A percentile compares a stretch with the other conserved stretches of the same genome.
These are phyloP conservation scores for Plebejus argus DNA, from an alignment of 2,888 invertebrate genomes.

Conservation along the genomic window DNA sequence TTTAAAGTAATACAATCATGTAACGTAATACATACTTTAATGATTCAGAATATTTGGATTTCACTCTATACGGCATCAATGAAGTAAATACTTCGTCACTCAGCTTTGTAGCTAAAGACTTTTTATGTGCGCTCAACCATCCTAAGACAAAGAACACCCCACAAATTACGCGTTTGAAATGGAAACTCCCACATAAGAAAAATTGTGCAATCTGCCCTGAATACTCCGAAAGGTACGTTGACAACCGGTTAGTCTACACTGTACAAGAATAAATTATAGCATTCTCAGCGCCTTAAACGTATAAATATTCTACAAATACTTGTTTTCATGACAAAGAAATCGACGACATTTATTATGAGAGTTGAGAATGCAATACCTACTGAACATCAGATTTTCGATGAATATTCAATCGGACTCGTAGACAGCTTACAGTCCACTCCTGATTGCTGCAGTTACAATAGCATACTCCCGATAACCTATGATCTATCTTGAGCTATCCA, in stretches of 20 bases:
- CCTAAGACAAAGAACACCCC: slow-evolving; percentile 15
- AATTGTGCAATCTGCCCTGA: slow-evolving; percentile 40
- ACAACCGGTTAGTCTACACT: slow-evolving; percentile 41
- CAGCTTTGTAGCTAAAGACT: neutral
- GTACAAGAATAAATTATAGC: slow-evolving; percentile 29
- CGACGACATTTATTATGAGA: too few species aligned
- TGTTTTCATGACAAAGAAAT: slow-evolving; percentile 20
- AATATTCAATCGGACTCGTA: neutral
- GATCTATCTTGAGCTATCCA: neutral
- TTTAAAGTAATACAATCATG: neutral
- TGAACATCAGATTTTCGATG: neutral
- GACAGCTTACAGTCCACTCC: neutral
- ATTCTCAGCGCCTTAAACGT: slow-evolving; percentile 18
- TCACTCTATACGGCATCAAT: neutral
- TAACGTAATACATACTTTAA: neutral
- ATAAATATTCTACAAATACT: slow-evolving; percentile 22
- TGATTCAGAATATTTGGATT: neutral
- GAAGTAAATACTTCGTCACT: neutral
- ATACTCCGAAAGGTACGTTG: slow-evolving; percentile 41
- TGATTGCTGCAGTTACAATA: neutral
- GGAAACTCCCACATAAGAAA: slow-evolving; percentile 37
- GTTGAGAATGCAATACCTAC: neutral
- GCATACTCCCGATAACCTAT: neutral
- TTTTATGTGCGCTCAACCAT: slow-evolving; percentile 1
- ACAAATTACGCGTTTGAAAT: slow-evolving; percentile 22